Conservation (phyloP, 1,140 invertebrate species). For the Pseudomyrmex flavicornis region DNA sequence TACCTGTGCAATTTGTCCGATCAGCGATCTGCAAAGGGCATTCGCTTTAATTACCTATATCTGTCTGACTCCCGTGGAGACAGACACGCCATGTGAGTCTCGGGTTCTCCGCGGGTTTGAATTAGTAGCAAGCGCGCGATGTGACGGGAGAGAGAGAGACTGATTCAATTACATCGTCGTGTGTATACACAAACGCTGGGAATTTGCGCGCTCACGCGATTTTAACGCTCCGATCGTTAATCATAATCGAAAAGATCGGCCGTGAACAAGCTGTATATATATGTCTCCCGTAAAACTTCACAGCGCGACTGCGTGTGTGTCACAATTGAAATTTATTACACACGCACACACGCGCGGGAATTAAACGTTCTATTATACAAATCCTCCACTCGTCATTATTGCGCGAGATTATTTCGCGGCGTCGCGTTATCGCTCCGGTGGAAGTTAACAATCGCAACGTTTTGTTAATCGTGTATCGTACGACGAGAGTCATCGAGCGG, state of each 20-base stretch:
- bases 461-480: background rate
- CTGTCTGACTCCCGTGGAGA: background rate
- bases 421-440: background rate
- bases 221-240: conserved; percentile 1
- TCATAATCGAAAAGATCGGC: conserved; percentile 17
- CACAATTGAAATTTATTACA: background rate
- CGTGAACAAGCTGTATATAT: background rate
- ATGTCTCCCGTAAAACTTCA: background rate
- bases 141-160: background rate
- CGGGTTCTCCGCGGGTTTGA: background rate
- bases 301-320: background rate
- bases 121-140: conserved; percentile 25
- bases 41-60: conserved; percentile 40
- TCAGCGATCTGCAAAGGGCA: conserved; percentile 27
- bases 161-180: conserved; percentile 58
- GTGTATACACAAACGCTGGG: conserved; percentile 19
- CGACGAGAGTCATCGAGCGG: background rate
- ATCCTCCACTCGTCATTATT: too few relatives aligned
- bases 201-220: conserved; percentile 27
- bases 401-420: background rate
- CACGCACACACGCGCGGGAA: background rate
- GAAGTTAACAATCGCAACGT: background rate
- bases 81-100: background rate
- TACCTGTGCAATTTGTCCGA: conserved; percentile 10
- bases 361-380: too few relatives aligned